These are phyloP conservation scores for Hippocampus barbouri DNA, from an alignment of 2,113 vertebrate genomes.

Conservation along the genomic window DNA sequence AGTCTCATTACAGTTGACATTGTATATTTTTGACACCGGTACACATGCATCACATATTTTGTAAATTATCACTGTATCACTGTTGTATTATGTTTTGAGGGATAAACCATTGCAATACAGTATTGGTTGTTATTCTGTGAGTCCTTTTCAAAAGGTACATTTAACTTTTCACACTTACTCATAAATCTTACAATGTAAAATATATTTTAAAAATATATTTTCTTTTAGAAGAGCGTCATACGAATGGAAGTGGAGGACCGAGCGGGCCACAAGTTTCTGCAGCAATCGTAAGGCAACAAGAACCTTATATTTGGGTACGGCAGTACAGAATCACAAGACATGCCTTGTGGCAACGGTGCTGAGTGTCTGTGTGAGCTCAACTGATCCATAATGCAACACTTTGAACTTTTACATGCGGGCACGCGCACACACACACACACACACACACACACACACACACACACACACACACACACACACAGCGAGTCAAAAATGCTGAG, in stretches of 20 bases:
- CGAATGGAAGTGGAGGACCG: conserved; percentile 52
- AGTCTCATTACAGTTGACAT: too few relatives aligned
- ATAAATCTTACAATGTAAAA: too few relatives aligned
- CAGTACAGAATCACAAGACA: conserved; percentile 19
- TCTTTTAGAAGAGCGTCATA: conserved; percentile 58
- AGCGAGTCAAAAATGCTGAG: background rate
- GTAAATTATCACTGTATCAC: too few relatives aligned
- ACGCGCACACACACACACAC: background rate
- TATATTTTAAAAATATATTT: background rate
- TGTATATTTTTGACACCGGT: too few relatives aligned
- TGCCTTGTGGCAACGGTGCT: conserved; percentile 24
- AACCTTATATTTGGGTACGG: background rate
- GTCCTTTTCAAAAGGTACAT: too few relatives aligned
- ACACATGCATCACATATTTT: too few relatives aligned
- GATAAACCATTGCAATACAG: too few relatives aligned
- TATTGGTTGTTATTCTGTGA: too few relatives aligned
- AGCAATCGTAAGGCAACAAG: conserved; percentile 59
- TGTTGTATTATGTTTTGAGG: too few relatives aligned
- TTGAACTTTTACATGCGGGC: conserved; percentile 40
- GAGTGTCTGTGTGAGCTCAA: conserved; percentile 25
- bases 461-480: background rate
- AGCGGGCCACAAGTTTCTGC: conserved; percentile 67
- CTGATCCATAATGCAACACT: conserved; percentile 63
- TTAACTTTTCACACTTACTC: too few relatives aligned
- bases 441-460: conserved; percentile 6